These are phyloP conservation scores for Drosophila peninsularis DNA, from an alignment of 2,888 invertebrate genomes.

Conservation along the genomic window DNA sequence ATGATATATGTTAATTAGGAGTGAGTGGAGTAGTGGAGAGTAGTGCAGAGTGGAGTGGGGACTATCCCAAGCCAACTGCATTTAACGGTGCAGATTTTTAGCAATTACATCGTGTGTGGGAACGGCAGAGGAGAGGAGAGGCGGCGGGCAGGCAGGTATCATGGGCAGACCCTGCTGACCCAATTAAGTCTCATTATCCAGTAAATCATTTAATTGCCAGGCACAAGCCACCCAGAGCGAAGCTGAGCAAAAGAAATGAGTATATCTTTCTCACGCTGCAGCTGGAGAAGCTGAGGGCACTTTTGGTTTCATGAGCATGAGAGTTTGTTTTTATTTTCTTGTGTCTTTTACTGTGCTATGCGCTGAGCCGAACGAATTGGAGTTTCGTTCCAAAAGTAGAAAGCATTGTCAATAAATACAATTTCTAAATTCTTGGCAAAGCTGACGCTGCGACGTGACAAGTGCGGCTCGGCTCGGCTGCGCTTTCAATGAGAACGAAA, in stretches of 20 bases:
- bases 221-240: slow-evolving; percentile 16
- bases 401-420: slow-evolving; percentile 74
- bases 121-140: slow-evolving; percentile 16
- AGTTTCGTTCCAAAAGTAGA: slow-evolving; percentile 56
- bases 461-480: slow-evolving; percentile 33
- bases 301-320: slow-evolving; percentile 67
- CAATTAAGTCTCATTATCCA: slow-evolving; percentile 68
- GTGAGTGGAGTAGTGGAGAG: neutral
- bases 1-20: slow-evolving; percentile 37
- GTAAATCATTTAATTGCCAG: slow-evolving; percentile 54
- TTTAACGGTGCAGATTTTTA: slow-evolving; percentile 26
- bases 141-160: neutral
- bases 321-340: slow-evolving; percentile 41
- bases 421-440: slow-evolving; percentile 74
- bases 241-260: neutral
- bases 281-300: slow-evolving; percentile 41
- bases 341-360: slow-evolving; percentile 15
- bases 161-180: slow-evolving; percentile 55
- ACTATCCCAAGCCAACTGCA: slow-evolving; percentile 46
- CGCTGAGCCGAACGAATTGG: slow-evolving; percentile 33
- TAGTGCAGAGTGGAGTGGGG: neutral
- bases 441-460: slow-evolving; percentile 60
- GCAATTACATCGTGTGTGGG: slow-evolving; percentile 31
- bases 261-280: slow-evolving; percentile 36
- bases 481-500: slow-evolving; percentile 15